Conservation (phyloP, 2,888 invertebrate species). For the Polyommatus iphigenia region DNA sequence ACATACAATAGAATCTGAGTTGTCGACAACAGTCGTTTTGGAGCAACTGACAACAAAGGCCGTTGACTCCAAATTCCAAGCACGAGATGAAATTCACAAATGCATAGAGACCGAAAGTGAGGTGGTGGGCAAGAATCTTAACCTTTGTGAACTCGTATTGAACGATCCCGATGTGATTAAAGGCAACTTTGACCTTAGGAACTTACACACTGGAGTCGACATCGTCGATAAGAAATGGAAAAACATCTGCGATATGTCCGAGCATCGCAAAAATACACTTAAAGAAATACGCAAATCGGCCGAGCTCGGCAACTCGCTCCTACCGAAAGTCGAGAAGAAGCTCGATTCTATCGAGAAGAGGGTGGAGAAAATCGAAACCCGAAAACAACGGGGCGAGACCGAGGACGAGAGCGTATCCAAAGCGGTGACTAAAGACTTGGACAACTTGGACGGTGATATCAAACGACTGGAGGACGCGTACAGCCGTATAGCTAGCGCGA, state of each 20-base stretch:
- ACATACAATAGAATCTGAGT: slow-evolving; percentile 84
- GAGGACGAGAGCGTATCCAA: slow-evolving; percentile 80
- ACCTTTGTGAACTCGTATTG: slow-evolving; percentile 87
- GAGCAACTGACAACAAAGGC: slow-evolving; percentile 83
- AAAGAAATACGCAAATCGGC: slow-evolving; percentile 80
- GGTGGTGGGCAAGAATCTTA: slow-evolving; percentile 88
- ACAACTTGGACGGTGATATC: slow-evolving; percentile 82
- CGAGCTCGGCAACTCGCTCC: slow-evolving; percentile 82
- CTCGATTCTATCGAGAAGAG: slow-evolving; percentile 81
- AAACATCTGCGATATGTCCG: slow-evolving; percentile 85
- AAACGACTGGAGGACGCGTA: slow-evolving; percentile 85
- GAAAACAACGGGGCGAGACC: slow-evolving; percentile 66
- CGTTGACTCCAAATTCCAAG: slow-evolving; percentile 84
- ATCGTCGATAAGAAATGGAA: slow-evolving; percentile 90
- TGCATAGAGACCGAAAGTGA: slow-evolving; percentile 88
- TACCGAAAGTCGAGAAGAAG: slow-evolving; percentile 82
- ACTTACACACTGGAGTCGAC: slow-evolving; percentile 83
- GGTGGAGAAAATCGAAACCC: slow-evolving; percentile 74
- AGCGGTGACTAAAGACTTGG: slow-evolving; percentile 78
- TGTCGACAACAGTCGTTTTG: slow-evolving; percentile 84
- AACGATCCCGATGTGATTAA: slow-evolving; percentile 87
- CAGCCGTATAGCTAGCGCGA: slow-evolving; percentile 83
- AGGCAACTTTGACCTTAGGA: slow-evolving; percentile 85
- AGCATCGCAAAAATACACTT: slow-evolving; percentile 78
- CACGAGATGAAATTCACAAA: slow-evolving; percentile 87